A percentile compares a stretch with the other conserved stretches of the same genome.
Evolutionary conservation across 2,888 invertebrate species (phyloP).

Genomic region (Epirrhoe tristata): DNA sequence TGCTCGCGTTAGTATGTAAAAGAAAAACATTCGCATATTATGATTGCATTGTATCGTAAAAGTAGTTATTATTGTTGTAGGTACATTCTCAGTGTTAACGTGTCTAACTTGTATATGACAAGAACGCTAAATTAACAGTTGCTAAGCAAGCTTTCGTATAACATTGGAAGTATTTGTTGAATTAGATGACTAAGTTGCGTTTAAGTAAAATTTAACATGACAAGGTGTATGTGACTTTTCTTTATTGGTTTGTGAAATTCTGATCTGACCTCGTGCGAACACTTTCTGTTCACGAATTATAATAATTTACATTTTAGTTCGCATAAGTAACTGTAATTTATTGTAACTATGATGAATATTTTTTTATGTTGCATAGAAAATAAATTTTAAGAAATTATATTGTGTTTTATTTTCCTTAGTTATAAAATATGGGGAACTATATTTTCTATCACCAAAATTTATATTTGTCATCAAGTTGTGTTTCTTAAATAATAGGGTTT

Average conservation of each 20-base stretch:
- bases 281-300: constrained; percentile 72
- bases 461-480: no score
- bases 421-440: no score
- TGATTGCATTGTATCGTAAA: constrained; percentile 46
- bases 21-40: constrained; percentile 39
- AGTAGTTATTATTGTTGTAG: constrained; percentile 66
- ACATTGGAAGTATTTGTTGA: constrained; percentile 59
- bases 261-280: constrained; percentile 61
- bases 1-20: constrained; percentile 28
- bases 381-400: constrained; percentile 83
- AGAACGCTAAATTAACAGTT: constrained; percentile 48
- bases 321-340: constrained; percentile 84
- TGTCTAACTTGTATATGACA: constrained; percentile 19
- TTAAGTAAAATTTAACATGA: constrained; percentile 63
- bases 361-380: constrained; percentile 87
- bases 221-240: constrained; percentile 60
- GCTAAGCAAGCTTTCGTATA: constrained; percentile 67
- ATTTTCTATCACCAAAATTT: no score
- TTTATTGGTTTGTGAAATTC: constrained; percentile 51
- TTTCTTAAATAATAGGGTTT: no score
- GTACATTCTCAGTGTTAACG: constrained; percentile 56
- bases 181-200: constrained; percentile 68
- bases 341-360: constrained; percentile 85
- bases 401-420: constrained; percentile 46
- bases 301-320: constrained; percentile 79